phyloP scores from a whole-genome alignment of 2,797 vertebrate species.

The Malacoraja senta region DNA sequence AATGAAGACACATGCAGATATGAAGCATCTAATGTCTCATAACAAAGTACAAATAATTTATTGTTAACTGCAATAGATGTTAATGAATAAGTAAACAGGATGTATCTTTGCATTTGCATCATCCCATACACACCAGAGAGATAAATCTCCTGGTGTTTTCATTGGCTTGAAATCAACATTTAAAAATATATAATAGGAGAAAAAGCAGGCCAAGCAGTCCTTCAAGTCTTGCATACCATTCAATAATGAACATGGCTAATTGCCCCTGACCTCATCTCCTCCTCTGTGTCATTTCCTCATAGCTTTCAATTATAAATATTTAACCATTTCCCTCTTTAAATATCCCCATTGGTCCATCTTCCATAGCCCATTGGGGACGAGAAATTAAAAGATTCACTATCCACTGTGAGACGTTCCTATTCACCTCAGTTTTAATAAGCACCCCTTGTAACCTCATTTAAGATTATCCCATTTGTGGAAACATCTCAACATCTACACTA shows the following conservation, averaged over 20 bases:
- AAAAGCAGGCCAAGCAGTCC: neutral
- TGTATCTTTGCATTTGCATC: neutral
- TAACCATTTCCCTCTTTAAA: too few species aligned
- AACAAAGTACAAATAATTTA: constrained; percentile 7
- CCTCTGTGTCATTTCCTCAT: neutral
- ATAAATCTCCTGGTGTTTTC: neutral
- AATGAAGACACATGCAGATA: constrained; percentile 22
- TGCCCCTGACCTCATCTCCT: neutral
- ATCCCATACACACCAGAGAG: neutral
- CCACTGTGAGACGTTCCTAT: too few species aligned
- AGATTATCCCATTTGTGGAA: too few species aligned
- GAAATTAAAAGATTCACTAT: too few species aligned
- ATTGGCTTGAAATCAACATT: neutral
- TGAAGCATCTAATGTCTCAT: neutral
- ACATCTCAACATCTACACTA: too few species aligned
- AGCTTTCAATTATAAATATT: neutral
- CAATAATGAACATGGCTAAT: neutral
- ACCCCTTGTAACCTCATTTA: too few species aligned
- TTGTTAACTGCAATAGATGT: neutral
- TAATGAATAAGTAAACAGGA: neutral
- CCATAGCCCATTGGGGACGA: neutral
- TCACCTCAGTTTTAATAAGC: too few species aligned
- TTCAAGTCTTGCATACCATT: neutral
- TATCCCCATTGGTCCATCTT: too few species aligned
- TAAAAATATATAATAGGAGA: neutral